phyloP scores from a whole-genome alignment of 2,113 vertebrate genomes.

The Chlorocebus sabaeus region DNA sequence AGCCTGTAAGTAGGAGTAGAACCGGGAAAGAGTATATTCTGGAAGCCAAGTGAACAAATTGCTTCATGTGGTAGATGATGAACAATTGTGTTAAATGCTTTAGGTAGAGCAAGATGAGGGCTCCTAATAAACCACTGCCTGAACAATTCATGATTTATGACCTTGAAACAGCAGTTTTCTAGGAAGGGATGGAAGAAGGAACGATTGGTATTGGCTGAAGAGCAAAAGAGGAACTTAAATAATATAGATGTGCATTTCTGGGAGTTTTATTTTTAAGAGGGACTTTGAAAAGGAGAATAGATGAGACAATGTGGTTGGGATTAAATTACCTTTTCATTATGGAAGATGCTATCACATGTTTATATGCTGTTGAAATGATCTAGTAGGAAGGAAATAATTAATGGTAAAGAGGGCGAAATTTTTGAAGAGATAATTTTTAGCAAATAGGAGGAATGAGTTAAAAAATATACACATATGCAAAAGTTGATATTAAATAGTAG shows the following conservation, averaged over 20 bases:
- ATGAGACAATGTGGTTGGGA: neutral
- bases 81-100: neutral
- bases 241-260: neutral
- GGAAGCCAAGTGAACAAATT: neutral
- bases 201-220: neutral
- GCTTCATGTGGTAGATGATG: neutral
- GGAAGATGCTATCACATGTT: neutral
- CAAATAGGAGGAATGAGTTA: neutral
- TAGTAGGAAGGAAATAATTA: neutral
- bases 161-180: neutral
- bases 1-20: neutral
- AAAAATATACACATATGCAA: neutral
- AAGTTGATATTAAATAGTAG: neutral
- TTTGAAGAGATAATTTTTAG: neutral
- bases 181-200: neutral
- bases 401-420: neutral
- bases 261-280: neutral
- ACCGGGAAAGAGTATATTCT: neutral
- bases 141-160: neutral
- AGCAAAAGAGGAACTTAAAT: neutral
- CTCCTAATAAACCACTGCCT: neutral
- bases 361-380: neutral
- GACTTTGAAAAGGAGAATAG: neutral
- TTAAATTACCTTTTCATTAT: neutral
- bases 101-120: neutral